phyloP scores from a whole-genome alignment of 2,888 invertebrate species.

The Lithophane leautieri region DNA sequence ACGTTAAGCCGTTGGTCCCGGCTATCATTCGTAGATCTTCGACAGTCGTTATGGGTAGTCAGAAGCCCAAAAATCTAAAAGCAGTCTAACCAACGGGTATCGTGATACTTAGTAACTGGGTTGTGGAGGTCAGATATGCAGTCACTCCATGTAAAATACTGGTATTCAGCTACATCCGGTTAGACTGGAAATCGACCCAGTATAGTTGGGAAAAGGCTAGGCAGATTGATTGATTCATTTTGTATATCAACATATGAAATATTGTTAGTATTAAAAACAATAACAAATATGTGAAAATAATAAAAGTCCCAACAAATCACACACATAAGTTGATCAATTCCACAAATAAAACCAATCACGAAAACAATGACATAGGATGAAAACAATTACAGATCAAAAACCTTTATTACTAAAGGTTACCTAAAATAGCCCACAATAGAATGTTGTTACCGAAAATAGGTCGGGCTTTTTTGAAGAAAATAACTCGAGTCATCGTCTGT shows the following conservation, averaged over 20 bases:
- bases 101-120: too few relatives aligned
- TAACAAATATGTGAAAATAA: not conserved
- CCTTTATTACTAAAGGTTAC: constrained; percentile 7
- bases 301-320: not conserved
- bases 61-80: too few relatives aligned
- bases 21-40: too few relatives aligned
- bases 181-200: too few relatives aligned
- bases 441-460: constrained; percentile 40
- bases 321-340: not conserved
- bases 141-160: too few relatives aligned
- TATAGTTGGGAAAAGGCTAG: too few relatives aligned
- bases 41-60: too few relatives aligned
- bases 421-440: constrained; percentile 13
- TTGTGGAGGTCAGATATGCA: too few relatives aligned
- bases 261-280: not conserved
- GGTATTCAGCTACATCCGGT: too few relatives aligned
- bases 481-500: constrained; percentile 49
- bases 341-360: constrained; percentile 12
- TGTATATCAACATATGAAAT: not conserved
- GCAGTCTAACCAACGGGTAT: too few relatives aligned
- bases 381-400: constrained; percentile 29
- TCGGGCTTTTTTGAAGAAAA: constrained; percentile 48
- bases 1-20: too few relatives aligned
- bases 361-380: constrained; percentile 11
- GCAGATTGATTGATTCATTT: too few relatives aligned